These are phyloP conservation scores for Lathronympha strigana DNA, from an alignment of 2,888 invertebrate genomes.

Conservation along the genomic window DNA sequence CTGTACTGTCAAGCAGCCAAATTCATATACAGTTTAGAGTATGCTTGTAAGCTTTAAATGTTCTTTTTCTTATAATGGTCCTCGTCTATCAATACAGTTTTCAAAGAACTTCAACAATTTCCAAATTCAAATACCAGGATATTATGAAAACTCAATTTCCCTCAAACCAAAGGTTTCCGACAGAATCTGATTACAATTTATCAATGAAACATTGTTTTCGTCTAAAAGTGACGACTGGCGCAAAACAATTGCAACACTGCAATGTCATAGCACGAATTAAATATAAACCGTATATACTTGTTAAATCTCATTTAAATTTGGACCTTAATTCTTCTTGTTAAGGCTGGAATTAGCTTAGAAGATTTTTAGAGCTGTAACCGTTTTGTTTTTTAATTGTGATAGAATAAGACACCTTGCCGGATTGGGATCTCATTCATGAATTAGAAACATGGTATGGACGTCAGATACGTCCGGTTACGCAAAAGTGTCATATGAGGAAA, in stretches of 20 bases:
- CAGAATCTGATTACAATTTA: constrained; percentile 18
- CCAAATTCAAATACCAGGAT: not conserved
- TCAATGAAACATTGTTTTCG: constrained; percentile 37
- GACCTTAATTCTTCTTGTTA: not conserved
- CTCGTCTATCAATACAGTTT: too few species aligned
- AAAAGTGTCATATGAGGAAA: constrained; percentile 16
- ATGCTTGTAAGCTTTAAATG: too few species aligned
- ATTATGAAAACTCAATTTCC: constrained; percentile 20
- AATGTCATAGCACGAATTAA: constrained; percentile 16
- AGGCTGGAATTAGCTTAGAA: constrained; percentile 3
- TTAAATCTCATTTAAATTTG: not conserved
- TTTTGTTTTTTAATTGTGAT: constrained; percentile 9
- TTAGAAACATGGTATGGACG: constrained; percentile 33
- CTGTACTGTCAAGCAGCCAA: too few species aligned
- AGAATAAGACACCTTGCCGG: constrained; percentile 39
- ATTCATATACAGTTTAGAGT: too few species aligned
- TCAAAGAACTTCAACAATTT: not conserved
- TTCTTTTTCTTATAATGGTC: too few species aligned
- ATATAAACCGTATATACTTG: constrained; percentile 1
- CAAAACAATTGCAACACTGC: constrained; percentile 36
- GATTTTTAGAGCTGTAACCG: not conserved
- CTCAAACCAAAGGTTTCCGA: not conserved
- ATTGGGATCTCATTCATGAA: constrained; percentile 37
- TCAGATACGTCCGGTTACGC: constrained; percentile 35
- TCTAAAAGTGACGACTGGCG: constrained; percentile 32